Evolutionary conservation across 2,113 vertebrate species (phyloP).

Genomic region (Typhlomys cinereus): DNA sequence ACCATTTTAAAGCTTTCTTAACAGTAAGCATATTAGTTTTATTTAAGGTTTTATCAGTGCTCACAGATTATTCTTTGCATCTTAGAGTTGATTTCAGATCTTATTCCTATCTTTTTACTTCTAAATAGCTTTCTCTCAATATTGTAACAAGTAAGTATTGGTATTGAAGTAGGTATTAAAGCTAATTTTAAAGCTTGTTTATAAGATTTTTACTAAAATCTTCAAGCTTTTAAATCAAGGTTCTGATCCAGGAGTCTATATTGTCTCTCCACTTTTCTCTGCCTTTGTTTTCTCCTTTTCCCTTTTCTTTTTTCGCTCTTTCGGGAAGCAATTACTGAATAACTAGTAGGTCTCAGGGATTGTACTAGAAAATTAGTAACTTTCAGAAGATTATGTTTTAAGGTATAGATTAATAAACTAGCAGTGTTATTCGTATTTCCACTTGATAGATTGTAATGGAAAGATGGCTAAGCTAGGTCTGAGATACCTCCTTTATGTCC

Average conservation of each 20-base stretch:
- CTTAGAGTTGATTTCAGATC: too few species aligned
- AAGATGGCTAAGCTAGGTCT: background rate
- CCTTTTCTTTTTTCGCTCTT: background rate
- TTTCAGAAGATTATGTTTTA: background rate
- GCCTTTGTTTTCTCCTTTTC: too few species aligned
- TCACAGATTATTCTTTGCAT: too few species aligned
- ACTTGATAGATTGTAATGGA: background rate
- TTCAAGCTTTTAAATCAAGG: conserved; percentile 4
- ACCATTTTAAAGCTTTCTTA: too few species aligned
- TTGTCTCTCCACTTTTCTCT: background rate
- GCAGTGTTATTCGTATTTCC: background rate
- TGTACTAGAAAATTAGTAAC: background rate
- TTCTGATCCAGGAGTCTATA: background rate
- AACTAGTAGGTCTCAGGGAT: too few species aligned
- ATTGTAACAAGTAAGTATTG: background rate
- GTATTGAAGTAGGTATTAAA: conserved; percentile 19
- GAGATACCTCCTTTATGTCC: background rate
- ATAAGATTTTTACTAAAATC: background rate
- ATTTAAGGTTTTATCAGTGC: too few species aligned
- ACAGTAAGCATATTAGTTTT: too few species aligned
- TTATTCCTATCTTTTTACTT: too few species aligned
- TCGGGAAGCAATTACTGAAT: too few species aligned
- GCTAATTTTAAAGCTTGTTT: conserved; percentile 4
- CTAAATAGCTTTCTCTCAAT: background rate
- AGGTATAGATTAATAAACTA: too few species aligned